Conservation (phyloP, 2,113 vertebrate genomes). For the Carollia perspicillata region DNA sequence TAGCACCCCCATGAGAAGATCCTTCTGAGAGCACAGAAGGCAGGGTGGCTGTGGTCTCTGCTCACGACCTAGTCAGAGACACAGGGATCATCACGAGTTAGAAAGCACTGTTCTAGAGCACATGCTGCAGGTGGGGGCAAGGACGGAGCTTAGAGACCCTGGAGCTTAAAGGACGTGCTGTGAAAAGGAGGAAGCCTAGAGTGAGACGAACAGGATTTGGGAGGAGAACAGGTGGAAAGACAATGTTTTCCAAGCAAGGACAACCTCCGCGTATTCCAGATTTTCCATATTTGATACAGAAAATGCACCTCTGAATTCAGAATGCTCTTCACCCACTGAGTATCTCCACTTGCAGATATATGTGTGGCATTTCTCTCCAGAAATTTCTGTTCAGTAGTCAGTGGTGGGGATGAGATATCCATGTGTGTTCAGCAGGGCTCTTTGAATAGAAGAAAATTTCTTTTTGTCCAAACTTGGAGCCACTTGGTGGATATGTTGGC, state of each 20-base stretch:
- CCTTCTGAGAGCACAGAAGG: background rate
- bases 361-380: background rate
- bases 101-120: background rate
- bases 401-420: background rate
- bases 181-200: background rate
- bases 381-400: background rate
- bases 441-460: background rate
- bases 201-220: background rate
- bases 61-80: background rate
- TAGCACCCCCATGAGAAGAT: background rate
- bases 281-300: background rate
- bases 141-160: background rate
- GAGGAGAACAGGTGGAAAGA: background rate
- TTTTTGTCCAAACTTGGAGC: background rate
- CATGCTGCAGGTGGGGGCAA: rapidly evolving
- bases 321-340: background rate
- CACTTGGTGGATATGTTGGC: background rate
- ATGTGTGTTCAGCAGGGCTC: background rate
- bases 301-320: background rate
- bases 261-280: background rate
- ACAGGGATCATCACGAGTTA: background rate
- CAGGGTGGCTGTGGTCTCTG: background rate
- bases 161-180: background rate
- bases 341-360: background rate
- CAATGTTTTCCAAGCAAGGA: background rate